phyloP scores from a whole-genome alignment of 1,140 invertebrate genomes.

The Aphidius gifuensis region DNA sequence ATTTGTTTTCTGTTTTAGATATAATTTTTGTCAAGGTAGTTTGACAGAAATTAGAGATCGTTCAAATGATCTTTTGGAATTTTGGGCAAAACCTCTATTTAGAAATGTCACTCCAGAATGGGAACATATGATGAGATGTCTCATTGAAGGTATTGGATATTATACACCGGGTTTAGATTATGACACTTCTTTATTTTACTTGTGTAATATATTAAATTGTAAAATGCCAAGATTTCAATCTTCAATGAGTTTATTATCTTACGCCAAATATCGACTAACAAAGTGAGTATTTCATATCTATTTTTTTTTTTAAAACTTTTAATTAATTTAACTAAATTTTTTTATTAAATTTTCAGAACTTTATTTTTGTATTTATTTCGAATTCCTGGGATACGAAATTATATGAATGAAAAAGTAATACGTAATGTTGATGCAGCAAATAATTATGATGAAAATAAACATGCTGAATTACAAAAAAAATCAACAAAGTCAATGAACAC shows the following conservation, averaged over 20 bases:
- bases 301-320: no score
- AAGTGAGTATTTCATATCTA: conserved; percentile 23
- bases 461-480: no score
- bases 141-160: conserved; percentile 41
- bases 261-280: conserved; percentile 26
- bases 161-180: conserved; percentile 40
- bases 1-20: conserved; percentile 39
- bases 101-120: conserved; percentile 41
- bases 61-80: conserved; percentile 44
- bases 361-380: no score
- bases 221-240: conserved; percentile 37
- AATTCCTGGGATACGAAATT: no score
- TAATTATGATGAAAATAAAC: no score
- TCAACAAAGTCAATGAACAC: no score
- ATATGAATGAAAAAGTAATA: no score
- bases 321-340: no score
- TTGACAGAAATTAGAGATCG: conserved; percentile 47
- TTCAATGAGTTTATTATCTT: conserved; percentile 32
- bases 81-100: conserved; percentile 48
- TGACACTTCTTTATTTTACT: conserved; percentile 38
- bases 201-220: conserved; percentile 39
- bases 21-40: conserved; percentile 58
- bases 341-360: no score
- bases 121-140: conserved; percentile 52
- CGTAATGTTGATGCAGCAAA: no score